These are phyloP conservation scores for Drusus annulatus DNA, from an alignment of 1,140 invertebrate species.

Conservation along the genomic window DNA sequence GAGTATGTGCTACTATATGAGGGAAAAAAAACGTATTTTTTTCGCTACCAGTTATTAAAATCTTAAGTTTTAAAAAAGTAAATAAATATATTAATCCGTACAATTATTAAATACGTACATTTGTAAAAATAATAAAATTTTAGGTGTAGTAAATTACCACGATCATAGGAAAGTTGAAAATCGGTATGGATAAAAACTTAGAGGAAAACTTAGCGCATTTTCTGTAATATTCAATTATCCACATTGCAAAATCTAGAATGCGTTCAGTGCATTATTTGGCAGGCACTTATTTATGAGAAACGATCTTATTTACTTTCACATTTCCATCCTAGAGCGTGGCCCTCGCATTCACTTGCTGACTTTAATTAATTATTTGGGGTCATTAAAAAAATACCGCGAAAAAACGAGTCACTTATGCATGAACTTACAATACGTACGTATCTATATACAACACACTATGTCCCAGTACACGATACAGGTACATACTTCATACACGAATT, in stretches of 20 bases:
- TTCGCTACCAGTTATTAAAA: no score
- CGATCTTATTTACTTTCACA: conserved; percentile 28
- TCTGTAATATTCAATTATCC: not conserved
- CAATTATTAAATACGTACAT: no score
- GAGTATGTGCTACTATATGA: no score
- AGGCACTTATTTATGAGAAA: not conserved
- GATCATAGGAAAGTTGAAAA: no score
- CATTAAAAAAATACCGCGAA: not conserved
- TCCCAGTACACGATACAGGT: not conserved
- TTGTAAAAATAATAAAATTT: no score
- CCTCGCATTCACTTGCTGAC: conserved; percentile 17
- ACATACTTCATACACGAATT: conserved; percentile 8
- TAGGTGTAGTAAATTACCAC: no score
- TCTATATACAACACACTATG: no score
- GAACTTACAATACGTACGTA: not conserved
- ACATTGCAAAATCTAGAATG: not conserved
- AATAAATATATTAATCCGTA: no score
- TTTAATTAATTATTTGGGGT: conserved; percentile 37
- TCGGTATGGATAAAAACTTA: no score
- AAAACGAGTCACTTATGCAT: not conserved
- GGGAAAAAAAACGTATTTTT: no score
- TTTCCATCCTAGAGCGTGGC: not conserved
- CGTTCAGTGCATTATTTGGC: conserved; percentile 7
- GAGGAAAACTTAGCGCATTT: not conserved
- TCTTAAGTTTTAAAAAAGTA: no score